Percentiles rank a stretch among this genome's conserved stretches.
These are phyloP conservation scores for Miichthys miiuy DNA, from an alignment of 2,797 vertebrate genomes.

Conservation along the genomic window DNA sequence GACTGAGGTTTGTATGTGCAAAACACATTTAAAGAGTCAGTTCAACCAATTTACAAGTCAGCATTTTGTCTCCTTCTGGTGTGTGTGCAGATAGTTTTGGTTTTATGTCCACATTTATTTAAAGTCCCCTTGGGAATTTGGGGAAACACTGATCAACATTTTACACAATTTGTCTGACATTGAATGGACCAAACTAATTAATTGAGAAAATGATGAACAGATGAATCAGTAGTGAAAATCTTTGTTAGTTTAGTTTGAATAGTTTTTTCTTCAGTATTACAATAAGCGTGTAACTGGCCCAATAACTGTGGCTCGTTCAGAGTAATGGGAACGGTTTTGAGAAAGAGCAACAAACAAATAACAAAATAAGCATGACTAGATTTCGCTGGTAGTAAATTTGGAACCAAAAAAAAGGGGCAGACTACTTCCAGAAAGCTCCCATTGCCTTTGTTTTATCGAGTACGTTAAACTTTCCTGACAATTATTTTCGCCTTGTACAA, in stretches of 20 bases:
- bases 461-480: neutral
- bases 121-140: neutral
- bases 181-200: too few relatives aligned
- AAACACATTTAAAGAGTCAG: neutral
- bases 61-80: neutral
- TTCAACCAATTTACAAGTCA: neutral
- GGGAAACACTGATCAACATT: too few relatives aligned
- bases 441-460: neutral
- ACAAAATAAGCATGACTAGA: neutral
- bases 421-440: neutral
- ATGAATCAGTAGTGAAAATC: too few relatives aligned
- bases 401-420: neutral
- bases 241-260: too few relatives aligned
- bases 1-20: slow-evolving; percentile 85
- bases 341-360: neutral
- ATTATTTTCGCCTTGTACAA: neutral
- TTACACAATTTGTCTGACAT: too few relatives aligned
- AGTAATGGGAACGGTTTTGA: neutral
- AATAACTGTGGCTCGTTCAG: neutral
- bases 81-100: neutral
- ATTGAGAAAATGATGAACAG: too few relatives aligned
- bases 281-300: too few relatives aligned
- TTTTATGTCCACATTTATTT: neutral
- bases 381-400: neutral
- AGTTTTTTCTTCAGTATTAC: too few relatives aligned